Base-by-base conservation (phyloP, 2,888 invertebrate species). In the Agrotis puta region DNA sequence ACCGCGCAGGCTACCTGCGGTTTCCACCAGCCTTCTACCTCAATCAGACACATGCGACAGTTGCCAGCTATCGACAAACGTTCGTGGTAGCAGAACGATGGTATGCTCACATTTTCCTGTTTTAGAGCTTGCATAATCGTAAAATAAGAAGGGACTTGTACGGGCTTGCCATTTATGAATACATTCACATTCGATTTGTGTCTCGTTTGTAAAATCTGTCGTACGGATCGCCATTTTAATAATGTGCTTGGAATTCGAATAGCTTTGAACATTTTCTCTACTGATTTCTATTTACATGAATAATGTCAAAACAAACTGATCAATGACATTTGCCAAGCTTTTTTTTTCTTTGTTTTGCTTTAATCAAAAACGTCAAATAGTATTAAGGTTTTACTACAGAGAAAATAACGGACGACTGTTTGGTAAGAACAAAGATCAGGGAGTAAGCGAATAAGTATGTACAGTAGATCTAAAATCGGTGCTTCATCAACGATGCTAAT, bases 1-100 rank as follows among this genome's bases (percentile, higher is more conserved):
- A 99, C 98, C 3, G 99, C 99, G 94, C 99, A 99, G 1, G 99
- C 99, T n/a, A 99, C 99, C 54, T 99, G 98, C 0, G 99, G 99
- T 97, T 99, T 99, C 43, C 98, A 97, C 86, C 98, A 98, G 87
- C 99, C 99, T 92, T 99, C 99, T 39, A 99, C 98, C 93, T 99
- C 98, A 0, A 99, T 99, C 43, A 99, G 96, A 93, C 99, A 99
- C 99, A 99, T 99, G 78, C 99, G 97, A 89, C 99, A 99, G 95
- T 99, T 99, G 33, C 99, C 99, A 81, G 99, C 99, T 63, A 99
- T 98, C 13, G 99, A 99, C 57, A 99, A 97, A 51, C 99, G 97
- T 88, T 99, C 99, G 94, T 99, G 99, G 92, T 99, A 99, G 93
- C 99, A 99, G 92, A 99, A 99, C 61, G 99, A 96, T 0, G 99